Evolutionary conservation across 2,113 vertebrate genomes (phyloP).

Genomic region (Axis porcinus): DNA sequence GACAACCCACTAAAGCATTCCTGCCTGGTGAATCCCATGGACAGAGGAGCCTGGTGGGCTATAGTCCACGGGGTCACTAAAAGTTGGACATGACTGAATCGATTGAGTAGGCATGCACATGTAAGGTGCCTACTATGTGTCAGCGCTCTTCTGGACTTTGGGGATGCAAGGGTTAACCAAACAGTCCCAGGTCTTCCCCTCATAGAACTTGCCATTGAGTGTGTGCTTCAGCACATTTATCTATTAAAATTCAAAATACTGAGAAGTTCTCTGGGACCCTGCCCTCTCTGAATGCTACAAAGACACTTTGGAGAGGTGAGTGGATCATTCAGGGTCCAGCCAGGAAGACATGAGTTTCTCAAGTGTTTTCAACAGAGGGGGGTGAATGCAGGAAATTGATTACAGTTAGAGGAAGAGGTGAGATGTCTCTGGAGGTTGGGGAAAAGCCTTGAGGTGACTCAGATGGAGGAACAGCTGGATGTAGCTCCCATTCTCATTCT

Average conservation of each 20-base stretch:
- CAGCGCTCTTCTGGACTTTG: neutral
- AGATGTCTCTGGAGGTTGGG: neutral
- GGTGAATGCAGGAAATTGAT: neutral
- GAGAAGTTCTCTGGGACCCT: neutral
- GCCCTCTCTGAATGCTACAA: neutral
- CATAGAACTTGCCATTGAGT: accelerated
- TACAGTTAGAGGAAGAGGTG: neutral
- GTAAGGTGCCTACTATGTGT: neutral
- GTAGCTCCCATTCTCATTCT: too few relatives aligned
- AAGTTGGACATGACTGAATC: neutral
- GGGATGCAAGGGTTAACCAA: neutral
- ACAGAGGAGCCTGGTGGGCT: neutral
- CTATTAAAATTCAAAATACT: neutral
- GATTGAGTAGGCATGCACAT: neutral
- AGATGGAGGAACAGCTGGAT: neutral
- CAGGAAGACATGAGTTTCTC: neutral
- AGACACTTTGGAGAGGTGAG: neutral
- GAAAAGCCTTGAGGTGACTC: neutral
- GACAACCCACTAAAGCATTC: neutral
- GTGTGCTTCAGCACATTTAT: too few relatives aligned
- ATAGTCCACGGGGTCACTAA: neutral
- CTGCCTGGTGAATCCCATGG: neutral
- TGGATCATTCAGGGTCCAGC: neutral
- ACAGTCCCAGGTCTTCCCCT: neutral
- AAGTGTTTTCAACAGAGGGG: neutral